Conservation (phyloP, 2,888 invertebrate genomes). For the Sminthurides aquaticus region DNA sequence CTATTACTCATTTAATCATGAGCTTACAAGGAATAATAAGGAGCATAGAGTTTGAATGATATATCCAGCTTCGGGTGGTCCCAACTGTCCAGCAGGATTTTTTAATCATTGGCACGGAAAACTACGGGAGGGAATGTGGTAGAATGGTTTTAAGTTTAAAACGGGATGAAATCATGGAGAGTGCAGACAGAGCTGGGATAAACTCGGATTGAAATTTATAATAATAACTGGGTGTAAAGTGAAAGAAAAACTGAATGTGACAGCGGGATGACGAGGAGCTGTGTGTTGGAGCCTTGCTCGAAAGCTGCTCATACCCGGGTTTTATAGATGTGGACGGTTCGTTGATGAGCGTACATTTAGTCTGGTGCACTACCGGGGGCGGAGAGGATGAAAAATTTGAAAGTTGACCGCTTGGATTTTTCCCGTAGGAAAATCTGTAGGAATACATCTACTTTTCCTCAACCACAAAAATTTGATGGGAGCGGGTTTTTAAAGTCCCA, state of each 20-base stretch:
- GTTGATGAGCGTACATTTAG: no score
- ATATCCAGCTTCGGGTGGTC: neutral
- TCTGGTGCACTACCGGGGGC: no score
- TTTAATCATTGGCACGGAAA: neutral
- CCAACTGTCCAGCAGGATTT: neutral
- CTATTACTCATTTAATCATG: neutral
- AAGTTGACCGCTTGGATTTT: no score
- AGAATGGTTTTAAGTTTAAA: neutral
- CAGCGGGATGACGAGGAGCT: neutral
- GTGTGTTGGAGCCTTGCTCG: no score
- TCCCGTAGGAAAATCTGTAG: no score
- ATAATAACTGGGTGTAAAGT: neutral
- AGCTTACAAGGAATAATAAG: neutral
- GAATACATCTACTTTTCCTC: no score
- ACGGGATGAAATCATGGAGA: neutral
- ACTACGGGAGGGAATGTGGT: neutral
- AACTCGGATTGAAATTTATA: neutral
- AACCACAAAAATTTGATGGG: no score
- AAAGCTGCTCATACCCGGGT: no score
- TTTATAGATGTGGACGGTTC: no score
- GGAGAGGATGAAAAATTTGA: no score
- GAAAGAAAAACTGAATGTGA: no score
- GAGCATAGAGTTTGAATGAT: neutral
- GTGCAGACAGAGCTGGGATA: neutral
- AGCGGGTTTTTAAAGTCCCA: no score